These are phyloP conservation scores for Drosophila nasuta DNA, from an alignment of 1,140 invertebrate genomes.

Conservation along the genomic window DNA sequence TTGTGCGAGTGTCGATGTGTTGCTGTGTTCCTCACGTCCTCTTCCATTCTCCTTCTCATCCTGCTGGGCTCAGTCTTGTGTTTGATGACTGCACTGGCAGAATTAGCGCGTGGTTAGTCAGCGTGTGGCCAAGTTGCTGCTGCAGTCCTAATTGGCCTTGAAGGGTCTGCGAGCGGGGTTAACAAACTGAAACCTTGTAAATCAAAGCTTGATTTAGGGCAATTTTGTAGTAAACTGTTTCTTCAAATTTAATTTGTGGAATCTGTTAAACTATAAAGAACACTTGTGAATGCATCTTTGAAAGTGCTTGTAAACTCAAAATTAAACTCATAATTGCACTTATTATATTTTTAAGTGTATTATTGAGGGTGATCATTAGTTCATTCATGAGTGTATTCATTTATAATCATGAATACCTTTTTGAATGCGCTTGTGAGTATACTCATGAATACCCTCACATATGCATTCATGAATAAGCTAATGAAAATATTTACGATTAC, in stretches of 20 bases:
- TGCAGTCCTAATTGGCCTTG: conserved; percentile 63
- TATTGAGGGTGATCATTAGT: no score
- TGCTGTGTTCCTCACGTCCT: conserved; percentile 5
- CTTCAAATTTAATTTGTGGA: neutral
- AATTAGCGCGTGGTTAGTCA: conserved; percentile 65
- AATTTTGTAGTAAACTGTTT: neutral
- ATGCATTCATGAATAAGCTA: no score
- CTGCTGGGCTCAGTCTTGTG: neutral
- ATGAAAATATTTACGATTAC: no score
- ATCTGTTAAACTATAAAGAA: neutral
- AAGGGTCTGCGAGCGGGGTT: conserved; percentile 31
- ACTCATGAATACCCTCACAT: no score
- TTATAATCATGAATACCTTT: no score
- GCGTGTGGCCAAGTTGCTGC: conserved; percentile 7
- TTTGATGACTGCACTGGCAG: conserved; percentile 74
- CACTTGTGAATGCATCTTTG: neutral
- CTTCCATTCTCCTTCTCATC: neutral
- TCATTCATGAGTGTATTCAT: no score
- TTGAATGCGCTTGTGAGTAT: no score
- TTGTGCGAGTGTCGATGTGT: conserved; percentile 37
- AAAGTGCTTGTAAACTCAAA: neutral
- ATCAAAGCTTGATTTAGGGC: conserved; percentile 16
- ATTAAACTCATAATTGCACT: no score
- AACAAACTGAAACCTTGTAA: conserved; percentile 29
- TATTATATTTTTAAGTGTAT: no score